phyloP scores from a whole-genome alignment of 2,113 vertebrate genomes.

The Campylomormyrus numenius region DNA sequence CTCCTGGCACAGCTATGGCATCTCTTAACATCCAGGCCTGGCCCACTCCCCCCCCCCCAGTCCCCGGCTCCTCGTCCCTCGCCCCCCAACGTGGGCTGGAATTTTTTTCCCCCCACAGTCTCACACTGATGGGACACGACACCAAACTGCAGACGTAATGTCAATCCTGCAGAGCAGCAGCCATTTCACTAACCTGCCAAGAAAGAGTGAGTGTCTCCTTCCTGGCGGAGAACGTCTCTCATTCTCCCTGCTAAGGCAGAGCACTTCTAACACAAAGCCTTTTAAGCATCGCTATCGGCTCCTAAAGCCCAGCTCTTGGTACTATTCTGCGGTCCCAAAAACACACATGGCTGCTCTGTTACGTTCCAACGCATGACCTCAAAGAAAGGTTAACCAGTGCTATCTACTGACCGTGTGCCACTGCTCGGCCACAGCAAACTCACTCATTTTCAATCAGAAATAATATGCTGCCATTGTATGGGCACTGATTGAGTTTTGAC shows the following conservation, averaged over 20 bases:
- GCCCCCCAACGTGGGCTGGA: background rate
- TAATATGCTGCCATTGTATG: background rate
- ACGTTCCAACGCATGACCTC: background rate
- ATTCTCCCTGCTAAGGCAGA: background rate
- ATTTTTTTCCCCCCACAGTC: background rate
- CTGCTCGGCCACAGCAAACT: background rate
- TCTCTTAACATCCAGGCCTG: conserved; percentile 19
- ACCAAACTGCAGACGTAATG: background rate
- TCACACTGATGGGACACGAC: background rate
- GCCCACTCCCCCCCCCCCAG: background rate
- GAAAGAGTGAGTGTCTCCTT: background rate
- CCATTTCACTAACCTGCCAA: background rate
- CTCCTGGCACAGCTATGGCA: background rate
- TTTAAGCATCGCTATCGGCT: background rate
- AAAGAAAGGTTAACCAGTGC: background rate
- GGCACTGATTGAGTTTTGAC: background rate
- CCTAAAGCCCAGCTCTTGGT: background rate
- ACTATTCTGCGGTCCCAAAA: background rate
- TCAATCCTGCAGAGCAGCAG: background rate
- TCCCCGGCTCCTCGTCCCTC: background rate
- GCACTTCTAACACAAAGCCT: background rate
- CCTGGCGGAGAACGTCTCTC: too few species aligned
- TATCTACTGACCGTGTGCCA: background rate
- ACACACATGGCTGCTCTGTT: background rate
- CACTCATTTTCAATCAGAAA: background rate